phyloP scores from a whole-genome alignment of 2,888 invertebrate genomes.

The Phengaris alcon region DNA sequence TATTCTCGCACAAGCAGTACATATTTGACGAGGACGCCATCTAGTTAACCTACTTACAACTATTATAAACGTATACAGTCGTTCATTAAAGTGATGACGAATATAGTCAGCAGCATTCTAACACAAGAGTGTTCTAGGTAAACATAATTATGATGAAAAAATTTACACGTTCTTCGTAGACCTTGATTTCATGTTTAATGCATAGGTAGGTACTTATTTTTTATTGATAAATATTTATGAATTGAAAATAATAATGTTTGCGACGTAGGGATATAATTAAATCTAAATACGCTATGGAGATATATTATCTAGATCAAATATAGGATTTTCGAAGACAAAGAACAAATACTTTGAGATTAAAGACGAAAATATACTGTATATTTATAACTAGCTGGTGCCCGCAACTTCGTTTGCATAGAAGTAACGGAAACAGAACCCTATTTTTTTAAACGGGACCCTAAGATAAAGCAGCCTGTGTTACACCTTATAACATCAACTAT shows the following conservation, averaged over 20 bases:
- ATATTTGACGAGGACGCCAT: slow-evolving; percentile 60
- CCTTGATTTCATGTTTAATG: slow-evolving; percentile 26
- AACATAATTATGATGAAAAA: slow-evolving; percentile 27
- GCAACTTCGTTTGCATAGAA: too few species aligned
- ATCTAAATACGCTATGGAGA: background rate
- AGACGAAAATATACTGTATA: too few species aligned
- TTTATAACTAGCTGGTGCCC: too few species aligned
- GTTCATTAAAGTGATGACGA: slow-evolving; percentile 33
- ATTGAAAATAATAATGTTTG: background rate
- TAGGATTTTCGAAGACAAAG: background rate
- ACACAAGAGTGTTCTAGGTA: slow-evolving; percentile 28
- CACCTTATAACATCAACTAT: too few species aligned
- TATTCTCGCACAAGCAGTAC: slow-evolving; percentile 44
- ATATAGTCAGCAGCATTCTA: slow-evolving; percentile 30
- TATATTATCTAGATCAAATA: background rate
- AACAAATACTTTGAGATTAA: background rate
- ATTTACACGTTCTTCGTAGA: slow-evolving; percentile 19
- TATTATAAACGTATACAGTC: slow-evolving; percentile 37
- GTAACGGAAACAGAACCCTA: too few species aligned
- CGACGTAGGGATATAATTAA: background rate
- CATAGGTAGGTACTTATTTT: background rate
- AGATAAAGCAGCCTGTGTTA: too few species aligned
- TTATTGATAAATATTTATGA: slow-evolving; percentile 8
- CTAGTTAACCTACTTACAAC: slow-evolving; percentile 58
- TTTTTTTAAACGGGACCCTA: too few species aligned